Evolutionary conservation across 2,888 invertebrate species (phyloP).

Genomic region (Euzetes globulus): DNA sequence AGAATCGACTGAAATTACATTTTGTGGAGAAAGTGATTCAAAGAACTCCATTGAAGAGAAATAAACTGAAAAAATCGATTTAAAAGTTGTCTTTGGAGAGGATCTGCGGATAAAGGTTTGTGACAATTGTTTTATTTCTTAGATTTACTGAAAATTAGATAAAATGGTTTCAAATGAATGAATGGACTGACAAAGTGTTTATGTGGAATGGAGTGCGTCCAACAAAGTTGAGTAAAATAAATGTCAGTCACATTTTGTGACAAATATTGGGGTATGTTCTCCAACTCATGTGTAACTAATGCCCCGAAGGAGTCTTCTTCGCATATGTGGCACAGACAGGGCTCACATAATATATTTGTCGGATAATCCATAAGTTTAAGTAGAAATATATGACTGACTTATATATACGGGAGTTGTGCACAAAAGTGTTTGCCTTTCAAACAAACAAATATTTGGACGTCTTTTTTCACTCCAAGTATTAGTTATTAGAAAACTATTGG

Average conservation of each 20-base stretch:
- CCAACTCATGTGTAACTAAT: neutral
- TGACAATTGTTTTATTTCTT: too few relatives aligned
- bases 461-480: neutral
- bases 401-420: neutral
- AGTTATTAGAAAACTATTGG: constrained; percentile 2
- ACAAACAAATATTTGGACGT: constrained; percentile 24
- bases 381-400: constrained; percentile 15
- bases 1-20: too few relatives aligned
- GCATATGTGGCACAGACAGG: neutral
- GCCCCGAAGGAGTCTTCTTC: neutral
- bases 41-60: too few relatives aligned
- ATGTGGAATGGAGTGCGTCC: too few relatives aligned
- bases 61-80: too few relatives aligned
- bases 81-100: too few relatives aligned
- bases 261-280: constrained; percentile 13
- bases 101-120: too few relatives aligned
- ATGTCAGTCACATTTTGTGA: constrained; percentile 3
- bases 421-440: constrained; percentile 10
- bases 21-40: too few relatives aligned
- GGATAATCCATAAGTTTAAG: constrained; percentile 18
- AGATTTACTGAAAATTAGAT: too few relatives aligned
- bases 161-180: too few relatives aligned
- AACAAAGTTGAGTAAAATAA: too few relatives aligned
- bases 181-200: too few relatives aligned
- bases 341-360: neutral